These are phyloP conservation scores for Eupithecia centaureata DNA, from an alignment of 2,888 invertebrate genomes.

Conservation along the genomic window DNA sequence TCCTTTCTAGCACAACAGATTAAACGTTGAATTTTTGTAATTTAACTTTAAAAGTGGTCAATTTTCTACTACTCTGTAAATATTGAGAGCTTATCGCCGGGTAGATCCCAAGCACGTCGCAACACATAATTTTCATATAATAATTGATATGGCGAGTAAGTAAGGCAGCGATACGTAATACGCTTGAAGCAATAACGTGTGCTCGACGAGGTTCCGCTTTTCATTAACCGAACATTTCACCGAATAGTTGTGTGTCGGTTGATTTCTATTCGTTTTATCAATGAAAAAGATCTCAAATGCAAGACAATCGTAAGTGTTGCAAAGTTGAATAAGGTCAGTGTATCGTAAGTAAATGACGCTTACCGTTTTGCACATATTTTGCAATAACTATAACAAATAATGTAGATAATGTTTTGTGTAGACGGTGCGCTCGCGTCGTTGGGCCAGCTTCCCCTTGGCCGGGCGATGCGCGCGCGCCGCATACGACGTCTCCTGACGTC, in stretches of 20 bases:
- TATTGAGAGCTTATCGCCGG: constrained; percentile 82
- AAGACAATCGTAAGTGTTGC: constrained; percentile 76
- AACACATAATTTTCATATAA: constrained; percentile 69
- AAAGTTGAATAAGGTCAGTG: constrained; percentile 71
- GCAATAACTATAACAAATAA: constrained; percentile 77
- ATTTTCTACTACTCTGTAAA: constrained; percentile 83
- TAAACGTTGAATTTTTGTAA: constrained; percentile 75
- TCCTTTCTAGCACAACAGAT: constrained; percentile 78
- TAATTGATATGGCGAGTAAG: constrained; percentile 62
- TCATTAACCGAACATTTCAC: constrained; percentile 71
- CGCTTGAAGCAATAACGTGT: constrained; percentile 80
- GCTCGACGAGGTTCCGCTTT: constrained; percentile 76
- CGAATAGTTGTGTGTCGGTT: constrained; percentile 78
- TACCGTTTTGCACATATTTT: constrained; percentile 82
- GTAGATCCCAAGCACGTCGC: constrained; percentile 79
- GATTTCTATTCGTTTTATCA: constrained; percentile 73
- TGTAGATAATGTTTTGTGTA: constrained; percentile 66
- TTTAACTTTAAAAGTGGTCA: constrained; percentile 81
- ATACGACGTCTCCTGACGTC: constrained; percentile 40
- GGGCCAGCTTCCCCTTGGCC: constrained; percentile 63
- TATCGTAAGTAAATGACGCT: constrained; percentile 79
- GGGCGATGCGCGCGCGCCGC: constrained; percentile 42
- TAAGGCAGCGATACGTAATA: constrained; percentile 73
- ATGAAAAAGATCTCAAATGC: constrained; percentile 68
- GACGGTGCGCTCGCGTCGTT: constrained; percentile 48